Base-by-base conservation (phyloP, 2,797 vertebrate species). In the Poeciliopsis gracilis region DNA sequence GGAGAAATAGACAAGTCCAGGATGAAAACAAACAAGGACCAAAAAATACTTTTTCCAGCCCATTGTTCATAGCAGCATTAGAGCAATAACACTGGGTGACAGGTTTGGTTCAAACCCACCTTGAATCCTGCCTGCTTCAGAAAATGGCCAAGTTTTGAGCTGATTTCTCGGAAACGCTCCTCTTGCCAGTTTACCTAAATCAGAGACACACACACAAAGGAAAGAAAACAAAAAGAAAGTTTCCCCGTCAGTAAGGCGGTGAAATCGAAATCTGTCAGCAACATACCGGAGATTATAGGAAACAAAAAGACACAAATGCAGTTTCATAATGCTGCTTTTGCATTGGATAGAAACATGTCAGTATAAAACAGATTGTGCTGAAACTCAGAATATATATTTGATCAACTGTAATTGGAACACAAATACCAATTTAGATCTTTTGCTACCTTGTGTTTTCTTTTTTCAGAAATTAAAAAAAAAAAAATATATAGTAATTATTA, bases 81-180 rank as follows among this genome's bases (percentile, higher is more conserved):
- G 41, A 69, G 43, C 25, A 9, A 13, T 13, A 18, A 69, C 11
- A n/a, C 23, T 5, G 18, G 20, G 3, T 25, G 23, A 67, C 63
- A 41, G 63, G 20, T 15, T 51, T 49, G 0, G 0, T 43, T 43
- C 13, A 13, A 55, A 75, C 87, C 91, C 94, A 98, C 98, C 97
- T 99, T 99, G 94, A 99, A 99, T 84, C 98, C 98, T 77, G 98
- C 98, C 95, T 99, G 98, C 87, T 98, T 99, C 86, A 99, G 96
- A 91, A 99, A 99, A 41, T 98, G 97, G 2, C 97, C 96, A 1
- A 99, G 97, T 93, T 99, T 99, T 80, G 93, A 96, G 10, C 91
- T 93, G 80, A 99, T 96, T 90, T 99, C 98, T 88, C 96, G 93
- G 95, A 99, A 99, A 78, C 98, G 96, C 77, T 98, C 97, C 90